Conservation (phyloP, 2,113 vertebrate genomes). For the Etia nguti region DNA sequence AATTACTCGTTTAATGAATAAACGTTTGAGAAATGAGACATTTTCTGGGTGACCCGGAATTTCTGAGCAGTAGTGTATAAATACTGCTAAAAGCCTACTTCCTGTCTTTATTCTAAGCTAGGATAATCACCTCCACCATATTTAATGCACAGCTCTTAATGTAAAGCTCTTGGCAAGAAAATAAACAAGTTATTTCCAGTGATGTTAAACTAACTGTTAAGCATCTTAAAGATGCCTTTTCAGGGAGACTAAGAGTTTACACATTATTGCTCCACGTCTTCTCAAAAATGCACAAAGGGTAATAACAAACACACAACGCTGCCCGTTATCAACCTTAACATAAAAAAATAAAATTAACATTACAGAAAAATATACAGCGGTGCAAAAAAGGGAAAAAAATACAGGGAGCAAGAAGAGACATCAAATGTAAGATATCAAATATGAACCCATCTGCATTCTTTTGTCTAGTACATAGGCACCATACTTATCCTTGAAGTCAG, state of each 20-base stretch:
- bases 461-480: accelerated
- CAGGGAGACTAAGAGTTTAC: neutral
- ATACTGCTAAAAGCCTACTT: neutral
- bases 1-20: neutral
- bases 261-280: neutral
- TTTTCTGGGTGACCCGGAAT: neutral
- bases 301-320: neutral
- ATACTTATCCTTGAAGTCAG: neutral
- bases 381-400: neutral
- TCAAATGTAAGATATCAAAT: neutral
- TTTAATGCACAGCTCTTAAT: neutral
- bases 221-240: neutral
- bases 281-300: accelerated
- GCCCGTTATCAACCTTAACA: neutral
- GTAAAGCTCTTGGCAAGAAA: neutral
- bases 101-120: neutral
- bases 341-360: neutral
- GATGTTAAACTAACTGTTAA: neutral
- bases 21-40: neutral
- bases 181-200: neutral
- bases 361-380: accelerated
- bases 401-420: neutral
- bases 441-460: neutral
- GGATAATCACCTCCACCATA: neutral
- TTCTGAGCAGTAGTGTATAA: neutral